Evolutionary conservation across 2,113 vertebrate genomes (phyloP), one percentile per base, ranked within the genome.

Genomic region (Calyptommatus sinebrachiatus): DNA sequence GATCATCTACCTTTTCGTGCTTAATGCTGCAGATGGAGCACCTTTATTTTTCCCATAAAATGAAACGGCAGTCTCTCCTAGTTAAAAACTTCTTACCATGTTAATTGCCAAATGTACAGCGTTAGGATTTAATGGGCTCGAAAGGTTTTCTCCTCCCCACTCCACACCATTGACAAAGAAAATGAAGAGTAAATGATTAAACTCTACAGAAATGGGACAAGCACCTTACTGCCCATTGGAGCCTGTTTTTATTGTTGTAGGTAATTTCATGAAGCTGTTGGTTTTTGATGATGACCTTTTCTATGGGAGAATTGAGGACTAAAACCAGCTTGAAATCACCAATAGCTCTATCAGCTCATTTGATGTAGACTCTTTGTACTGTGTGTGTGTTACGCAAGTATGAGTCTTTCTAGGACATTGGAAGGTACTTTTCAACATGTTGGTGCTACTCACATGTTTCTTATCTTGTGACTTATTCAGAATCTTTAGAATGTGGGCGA

Each of bases 131-230:
- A 35, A 4, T 86, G 86, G 85, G 80, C 79, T 85, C 50, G 1
- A 67, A 57, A 73, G 62, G 73, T 71, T 65, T 57, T 79, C 83
- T 84, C 73, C 84, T 78, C 84, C 77, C 90, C 83, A 69, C 24
- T 62, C 46, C 83, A 76, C 41, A n/a, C 48, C 22, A 35, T 48
- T 46, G 70, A 71, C 82, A 0, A 0, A 2, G 71, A 31, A 61
- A 61, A 73, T 3, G 48, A 80, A 35, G 6, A 80, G 84, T 91
- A 84, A 87, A 91, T 92, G 81, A 94, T 95, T 95, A 94, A 93
- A 81, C 78, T 86, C 79, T 77, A 21, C 29, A 78, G 76, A 24
- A 28, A 84, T 82, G 89, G 83, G 84, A 80, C 68, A 88, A 90
- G 91, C 81, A 82, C 80, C 71, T n/a, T 78, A 81, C 83, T 81